Base-by-base conservation (phyloP, 2,113 vertebrate species). In the Oncorhynchus mykiss region DNA sequence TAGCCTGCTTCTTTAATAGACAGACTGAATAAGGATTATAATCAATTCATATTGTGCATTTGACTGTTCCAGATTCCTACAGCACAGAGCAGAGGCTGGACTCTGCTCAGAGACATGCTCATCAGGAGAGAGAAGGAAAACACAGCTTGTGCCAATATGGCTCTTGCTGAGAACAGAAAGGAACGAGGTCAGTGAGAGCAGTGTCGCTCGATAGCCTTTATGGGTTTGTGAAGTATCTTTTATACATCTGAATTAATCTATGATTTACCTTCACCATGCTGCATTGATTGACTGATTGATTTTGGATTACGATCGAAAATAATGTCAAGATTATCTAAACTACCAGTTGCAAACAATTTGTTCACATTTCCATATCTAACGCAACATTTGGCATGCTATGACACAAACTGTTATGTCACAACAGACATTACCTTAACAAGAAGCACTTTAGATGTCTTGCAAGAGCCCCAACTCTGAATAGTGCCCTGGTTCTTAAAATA, bases 1-100 rank as follows among this genome's bases (percentile, higher is more conserved):
- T 83, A 89, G 80, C 79, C 71, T 72, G 31, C 70, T 48, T 60
- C 31, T 86, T 87, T 84, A 86, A 85, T 51, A 73, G 76, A 60
- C 78, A 62, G 73, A 11, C 29, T 31, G 29, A 80, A 75, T 82
- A 72, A 84, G 75, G 67, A 80, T 76, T 75, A 57, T 49, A 82
- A 84, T 86, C 83, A 80, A 80, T 76, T 82, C 73, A 76, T 78
- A 86, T 86, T 88, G 85, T 82, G 78, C 81, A 71, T 82, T 85
- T 86, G 84, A 74, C 74, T 18, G 79, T 27, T 25, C 24, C 64
- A 22, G 24, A 29, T 29, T 66, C 59, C 12, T 29, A 29, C 64
- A 66, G n/a, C 64, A 29, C 9, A 66, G 12, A 29, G 25, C n/a
- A 27, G 18, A 64, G 24, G 11, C 22, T 14, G 74, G 67, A 76